These are phyloP conservation scores for Notarius lentiginosus DNA, from an alignment of 2,113 vertebrate genomes.

Conservation along the genomic window DNA sequence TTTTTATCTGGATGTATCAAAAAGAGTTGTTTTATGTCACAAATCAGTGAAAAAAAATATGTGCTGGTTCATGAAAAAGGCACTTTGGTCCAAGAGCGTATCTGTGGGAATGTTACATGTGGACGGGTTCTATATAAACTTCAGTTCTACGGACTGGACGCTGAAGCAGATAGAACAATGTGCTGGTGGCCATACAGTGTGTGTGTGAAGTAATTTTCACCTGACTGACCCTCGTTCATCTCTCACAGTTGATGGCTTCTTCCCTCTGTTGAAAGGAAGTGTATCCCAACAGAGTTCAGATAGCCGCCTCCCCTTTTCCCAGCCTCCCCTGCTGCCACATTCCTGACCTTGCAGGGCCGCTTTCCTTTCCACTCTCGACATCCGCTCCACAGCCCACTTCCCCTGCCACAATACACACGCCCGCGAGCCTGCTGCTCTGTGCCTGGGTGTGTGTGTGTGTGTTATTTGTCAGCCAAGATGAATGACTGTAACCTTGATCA, in stretches of 20 bases:
- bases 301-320: constrained; percentile 47
- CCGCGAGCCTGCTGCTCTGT: background rate
- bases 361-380: constrained; percentile 51
- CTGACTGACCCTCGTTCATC: constrained; percentile 44
- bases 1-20: background rate
- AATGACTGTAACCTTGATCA: constrained; percentile 25
- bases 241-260: constrained; percentile 46
- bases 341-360: constrained; percentile 47
- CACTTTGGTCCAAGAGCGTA: too few species aligned
- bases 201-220: constrained; percentile 25
- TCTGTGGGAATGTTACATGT: background rate
- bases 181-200: background rate
- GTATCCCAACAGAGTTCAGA: constrained; percentile 30
- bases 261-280: constrained; percentile 50
- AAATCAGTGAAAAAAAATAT: background rate
- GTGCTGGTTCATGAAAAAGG: background rate
- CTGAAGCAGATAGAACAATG: background rate
- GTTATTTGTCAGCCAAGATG: constrained; percentile 8
- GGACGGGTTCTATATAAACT: background rate
- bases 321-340: constrained; percentile 46
- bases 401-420: constrained; percentile 32
- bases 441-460: background rate
- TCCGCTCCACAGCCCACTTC: constrained; percentile 47
- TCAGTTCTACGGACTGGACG: background rate
- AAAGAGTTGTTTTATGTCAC: background rate